These are phyloP conservation scores for Drosophila picticornis DNA, from an alignment of 2,888 invertebrate genomes.

Conservation along the genomic window DNA sequence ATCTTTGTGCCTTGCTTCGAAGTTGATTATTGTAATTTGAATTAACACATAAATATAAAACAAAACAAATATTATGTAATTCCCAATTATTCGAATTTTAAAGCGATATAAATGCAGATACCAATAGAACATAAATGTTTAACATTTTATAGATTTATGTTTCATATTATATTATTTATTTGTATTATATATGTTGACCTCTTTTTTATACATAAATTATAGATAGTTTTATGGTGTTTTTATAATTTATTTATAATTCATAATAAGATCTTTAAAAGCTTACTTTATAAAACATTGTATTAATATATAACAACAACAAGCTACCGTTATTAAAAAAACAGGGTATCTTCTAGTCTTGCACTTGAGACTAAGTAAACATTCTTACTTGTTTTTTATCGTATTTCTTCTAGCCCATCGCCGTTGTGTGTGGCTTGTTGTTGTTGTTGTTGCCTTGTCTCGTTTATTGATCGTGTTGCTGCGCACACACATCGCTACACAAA, in stretches of 20 bases:
- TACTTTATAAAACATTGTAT: background rate
- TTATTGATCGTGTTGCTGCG: conserved; percentile 81
- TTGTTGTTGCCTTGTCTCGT: conserved; percentile 76
- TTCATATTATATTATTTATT: background rate
- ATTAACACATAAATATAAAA: background rate
- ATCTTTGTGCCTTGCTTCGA: background rate
- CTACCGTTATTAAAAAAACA: background rate
- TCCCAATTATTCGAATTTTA: background rate
- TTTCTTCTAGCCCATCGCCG: conserved; percentile 77
- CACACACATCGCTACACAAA: conserved; percentile 61
- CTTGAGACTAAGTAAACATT: conserved; percentile 2
- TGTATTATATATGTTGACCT: background rate
- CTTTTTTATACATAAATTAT: background rate
- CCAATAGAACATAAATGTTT: background rate
- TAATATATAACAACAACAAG: background rate
- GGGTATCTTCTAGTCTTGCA: conserved; percentile 24
- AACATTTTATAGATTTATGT: background rate
- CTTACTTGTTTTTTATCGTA: conserved; percentile 67
- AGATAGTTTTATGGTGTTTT: background rate
- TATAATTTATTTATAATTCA: too few relatives aligned
- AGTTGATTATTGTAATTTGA: background rate
- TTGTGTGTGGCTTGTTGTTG: conserved; percentile 69
- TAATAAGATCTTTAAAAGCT: background rate
- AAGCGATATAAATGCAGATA: background rate
- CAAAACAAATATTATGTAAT: background rate